Base-by-base conservation (phyloP, 2,797 vertebrate genomes). In the Platyrinchus mystaceus region DNA sequence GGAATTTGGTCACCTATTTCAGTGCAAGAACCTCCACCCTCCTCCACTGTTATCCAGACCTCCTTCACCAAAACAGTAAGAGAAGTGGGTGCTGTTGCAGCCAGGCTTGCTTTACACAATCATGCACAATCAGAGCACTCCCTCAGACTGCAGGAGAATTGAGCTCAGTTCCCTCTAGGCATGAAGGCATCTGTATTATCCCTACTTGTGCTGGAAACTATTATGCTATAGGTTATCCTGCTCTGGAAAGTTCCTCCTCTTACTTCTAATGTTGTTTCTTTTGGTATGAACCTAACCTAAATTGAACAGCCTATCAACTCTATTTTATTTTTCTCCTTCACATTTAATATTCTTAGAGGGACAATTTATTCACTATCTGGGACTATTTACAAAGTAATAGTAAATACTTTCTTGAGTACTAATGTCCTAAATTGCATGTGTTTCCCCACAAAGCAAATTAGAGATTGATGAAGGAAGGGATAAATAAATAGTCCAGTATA, bases 31-130 rank as follows among this genome's bases (percentile, higher is more conserved):
- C 90, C 39, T 64, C 62, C 58, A 78, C 32, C 41, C 47, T 69
- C 30, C 36, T 81, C 10, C 52, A 30, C 58, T 46, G 36, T 36
- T 50, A 41, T 41, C 49, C 58, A 89, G 44, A 70, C 12, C 14
- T 82, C 46, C 56, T 96, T 56, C 63, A 63, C n/a, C 36, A 76
- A 79, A 94, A 55, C n/a, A 55, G 22, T 21, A 39, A 78, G 62
- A 86, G 58, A 34, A 86, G 34, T 2, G 9, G 34, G 24, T 67
- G 39, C 63, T 79, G 50, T 3, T 36, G 43, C 70, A 64, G 75
- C 90, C 56, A 60, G 52, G 26, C 7, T n/a, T 41, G 37, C 18
- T 83, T 77, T 74, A 50, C 2, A 0, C 55, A 79, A 70, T 17
- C 4, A 0, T 4, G 1, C 19, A n/a, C 50, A 78, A 53, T 19